Evolutionary conservation across 2,113 vertebrate genomes (phyloP), one percentile per base, ranked within the genome.

Genomic region (Oreochromis spilurus): DNA sequence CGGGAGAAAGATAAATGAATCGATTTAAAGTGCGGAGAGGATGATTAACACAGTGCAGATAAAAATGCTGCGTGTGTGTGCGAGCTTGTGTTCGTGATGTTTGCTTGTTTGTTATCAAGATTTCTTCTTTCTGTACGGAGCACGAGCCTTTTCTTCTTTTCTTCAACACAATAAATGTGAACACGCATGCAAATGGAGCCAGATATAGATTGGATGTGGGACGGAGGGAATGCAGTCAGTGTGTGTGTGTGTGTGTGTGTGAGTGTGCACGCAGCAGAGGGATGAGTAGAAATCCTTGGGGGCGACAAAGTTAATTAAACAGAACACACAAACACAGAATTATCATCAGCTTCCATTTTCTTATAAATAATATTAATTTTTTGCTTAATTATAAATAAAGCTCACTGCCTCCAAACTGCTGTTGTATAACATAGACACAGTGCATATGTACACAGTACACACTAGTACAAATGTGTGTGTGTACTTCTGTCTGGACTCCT

Each of bases 1-100:
- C 72, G 3, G 82, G 83, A 89, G 88, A 54, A 88, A 91, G 89
- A 92, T 62, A 83, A 88, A 92, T 87, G 87, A 86, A 57, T 85
- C 52, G 57, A 88, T 93, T 84, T 84, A 87, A 87, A 34, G 72
- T 72, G 84, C 45, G 31, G 48, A 82, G 78, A 82, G 62, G 43
- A 58, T 24, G 48, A 85, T 84, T 79, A 72, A 72, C 45, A 84
- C 75, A 17, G 81, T 77, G 72, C 79, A 82, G 82, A 88, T 88
- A 84, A 54, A 67, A 67, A 13, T 36, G 45, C 57, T 17, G 36
- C 9, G 1, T 67, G 48, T 70, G 67, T 54, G 67, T 31, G 50
- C 19, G 50, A 85, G 84, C 53, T 53, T 86, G 52, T 40, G 58
- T 31, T 50, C 19, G 24, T 29, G 26, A 29, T 62, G 24, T 31